Percentiles rank a stretch among this genome's conserved stretches.
phyloP scores from a whole-genome alignment of 2,888 invertebrate genomes.

The Onthophagus sagittarius region DNA sequence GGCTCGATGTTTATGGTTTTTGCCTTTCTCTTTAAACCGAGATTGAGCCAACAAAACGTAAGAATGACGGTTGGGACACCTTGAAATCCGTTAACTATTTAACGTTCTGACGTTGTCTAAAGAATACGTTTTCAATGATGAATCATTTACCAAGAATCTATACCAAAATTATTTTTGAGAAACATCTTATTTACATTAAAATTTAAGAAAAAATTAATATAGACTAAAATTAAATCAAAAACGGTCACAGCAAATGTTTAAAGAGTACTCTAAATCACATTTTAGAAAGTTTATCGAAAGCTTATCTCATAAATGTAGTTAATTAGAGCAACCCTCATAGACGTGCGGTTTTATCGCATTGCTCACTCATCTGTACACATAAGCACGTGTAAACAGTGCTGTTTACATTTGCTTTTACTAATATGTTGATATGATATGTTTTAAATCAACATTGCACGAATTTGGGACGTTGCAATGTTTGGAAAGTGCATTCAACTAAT shows the following conservation, averaged over 20 bases:
- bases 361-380: not conserved
- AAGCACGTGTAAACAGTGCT: not conserved
- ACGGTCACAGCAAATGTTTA: not conserved
- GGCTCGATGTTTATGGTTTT: not conserved
- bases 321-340: not conserved
- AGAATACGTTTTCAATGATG: too few species aligned
- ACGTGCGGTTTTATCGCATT: not conserved
- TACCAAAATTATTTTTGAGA: too few species aligned
- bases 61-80: too few species aligned
- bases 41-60: too few species aligned
- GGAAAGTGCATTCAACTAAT: not conserved
- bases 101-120: too few species aligned
- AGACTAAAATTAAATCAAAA: too few species aligned
- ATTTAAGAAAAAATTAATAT: too few species aligned
- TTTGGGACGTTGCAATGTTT: not conserved
- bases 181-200: too few species aligned
- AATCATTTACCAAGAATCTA: too few species aligned
- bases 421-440: not conserved
- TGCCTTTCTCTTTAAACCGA: not conserved
- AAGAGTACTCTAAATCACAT: not conserved
- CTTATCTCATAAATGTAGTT: not conserved
- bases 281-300: not conserved
- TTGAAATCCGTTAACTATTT: too few species aligned
- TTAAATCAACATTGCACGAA: not conserved
- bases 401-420: not conserved